These are phyloP conservation scores for Tragelaphus scriptus DNA, from an alignment of 2,113 vertebrate species.

Conservation along the genomic window DNA sequence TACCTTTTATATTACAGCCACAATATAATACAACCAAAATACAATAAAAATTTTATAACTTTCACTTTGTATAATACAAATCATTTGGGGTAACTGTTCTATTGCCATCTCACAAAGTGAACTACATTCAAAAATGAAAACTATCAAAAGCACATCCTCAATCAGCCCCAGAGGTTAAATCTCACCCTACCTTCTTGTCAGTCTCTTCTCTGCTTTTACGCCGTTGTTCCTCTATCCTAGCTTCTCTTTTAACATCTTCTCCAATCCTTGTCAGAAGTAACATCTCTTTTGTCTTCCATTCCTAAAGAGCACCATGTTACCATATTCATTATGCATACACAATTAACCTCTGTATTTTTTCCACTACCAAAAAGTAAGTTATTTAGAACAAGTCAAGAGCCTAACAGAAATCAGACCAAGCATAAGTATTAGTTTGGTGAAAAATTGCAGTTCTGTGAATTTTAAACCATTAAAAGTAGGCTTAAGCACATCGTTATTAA, in stretches of 20 bases:
- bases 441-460: not conserved
- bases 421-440: not conserved
- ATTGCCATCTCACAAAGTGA: not conserved
- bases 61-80: not conserved
- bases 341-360: not conserved
- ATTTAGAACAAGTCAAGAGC: not conserved
- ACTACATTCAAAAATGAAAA: not conserved
- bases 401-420: not conserved
- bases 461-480: not conserved
- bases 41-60: not conserved
- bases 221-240: slow-evolving; percentile 60
- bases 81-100: not conserved
- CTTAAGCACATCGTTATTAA: not conserved
- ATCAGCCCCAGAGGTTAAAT: not conserved
- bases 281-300: slow-evolving; percentile 74
- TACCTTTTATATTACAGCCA: not conserved
- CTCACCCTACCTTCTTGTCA: slow-evolving; percentile 59
- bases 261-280: slow-evolving; percentile 68
- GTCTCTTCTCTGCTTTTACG: slow-evolving; percentile 64
- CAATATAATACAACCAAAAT: not conserved
- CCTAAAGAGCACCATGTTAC: slow-evolving; percentile 42
- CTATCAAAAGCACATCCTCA: not conserved
- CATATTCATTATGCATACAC: not conserved
- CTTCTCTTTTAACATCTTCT: slow-evolving; percentile 71
- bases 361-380: not conserved